Evolutionary conservation across 2,888 invertebrate species (phyloP).

Genomic region (Napeogenes inachia): DNA sequence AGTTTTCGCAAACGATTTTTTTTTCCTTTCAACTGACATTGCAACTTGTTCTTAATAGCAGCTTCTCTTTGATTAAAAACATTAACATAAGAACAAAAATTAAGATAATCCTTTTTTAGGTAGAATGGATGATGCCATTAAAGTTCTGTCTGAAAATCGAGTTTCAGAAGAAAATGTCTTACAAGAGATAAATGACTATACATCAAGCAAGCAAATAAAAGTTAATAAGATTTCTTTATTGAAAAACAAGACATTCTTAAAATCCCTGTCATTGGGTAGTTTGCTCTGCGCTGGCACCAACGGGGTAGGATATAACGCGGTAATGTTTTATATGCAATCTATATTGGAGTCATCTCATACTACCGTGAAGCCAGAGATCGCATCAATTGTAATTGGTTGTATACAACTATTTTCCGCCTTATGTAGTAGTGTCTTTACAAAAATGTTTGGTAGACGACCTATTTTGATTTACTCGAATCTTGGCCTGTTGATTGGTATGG

Average conservation of each 20-base stretch:
- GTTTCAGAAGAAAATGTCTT: not conserved
- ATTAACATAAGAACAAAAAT: not conserved
- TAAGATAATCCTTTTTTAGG: not conserved
- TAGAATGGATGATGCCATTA: not conserved
- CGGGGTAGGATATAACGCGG: constrained; percentile 44
- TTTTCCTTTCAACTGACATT: not conserved
- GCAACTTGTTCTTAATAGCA: not conserved
- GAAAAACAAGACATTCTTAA: constrained; percentile 35
- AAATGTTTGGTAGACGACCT: constrained; percentile 44
- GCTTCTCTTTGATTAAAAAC: not conserved
- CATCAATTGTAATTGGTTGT: constrained; percentile 46
- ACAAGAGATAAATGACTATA: constrained; percentile 47
- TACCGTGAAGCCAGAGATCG: constrained; percentile 42
- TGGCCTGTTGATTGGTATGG: constrained; percentile 39
- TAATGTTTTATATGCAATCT: constrained; percentile 50
- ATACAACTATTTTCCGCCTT: constrained; percentile 48
- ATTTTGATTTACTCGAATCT: constrained; percentile 33
- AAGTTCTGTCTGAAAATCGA: not conserved
- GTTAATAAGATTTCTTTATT: constrained; percentile 28
- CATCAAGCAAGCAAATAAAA: constrained; percentile 24
- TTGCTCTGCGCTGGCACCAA: constrained; percentile 35
- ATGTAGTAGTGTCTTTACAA: constrained; percentile 40
- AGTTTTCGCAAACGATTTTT: not conserved
- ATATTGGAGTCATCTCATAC: constrained; percentile 48
- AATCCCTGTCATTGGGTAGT: constrained; percentile 32